Percentiles rank a stretch among this genome's conserved stretches.
Evolutionary conservation across 1,140 invertebrate genomes (phyloP).

Genomic region (Penaeus indicus): DNA sequence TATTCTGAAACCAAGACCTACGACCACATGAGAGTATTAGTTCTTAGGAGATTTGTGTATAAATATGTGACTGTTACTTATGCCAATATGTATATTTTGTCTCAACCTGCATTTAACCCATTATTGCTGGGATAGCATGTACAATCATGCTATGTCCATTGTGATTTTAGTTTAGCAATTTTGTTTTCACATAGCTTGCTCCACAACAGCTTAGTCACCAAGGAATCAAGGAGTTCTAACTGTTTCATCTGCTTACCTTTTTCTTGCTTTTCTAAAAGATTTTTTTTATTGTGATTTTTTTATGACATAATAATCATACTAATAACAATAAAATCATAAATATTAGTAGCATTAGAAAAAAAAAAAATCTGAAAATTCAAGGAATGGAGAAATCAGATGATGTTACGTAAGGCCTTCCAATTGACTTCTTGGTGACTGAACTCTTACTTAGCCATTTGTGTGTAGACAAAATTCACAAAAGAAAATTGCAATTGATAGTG

Average conservation of each 20-base stretch:
- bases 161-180: not conserved
- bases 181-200: too few species aligned
- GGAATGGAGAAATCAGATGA: too few species aligned
- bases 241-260: not conserved
- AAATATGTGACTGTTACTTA: not conserved
- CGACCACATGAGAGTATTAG: conserved; percentile 68
- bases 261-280: too few species aligned
- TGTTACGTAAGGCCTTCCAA: too few species aligned
- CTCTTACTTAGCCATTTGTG: too few species aligned
- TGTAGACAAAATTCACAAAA: too few species aligned
- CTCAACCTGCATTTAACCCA: too few species aligned
- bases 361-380: not conserved
- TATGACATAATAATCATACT: not conserved
- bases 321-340: not conserved
- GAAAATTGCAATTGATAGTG: too few species aligned
- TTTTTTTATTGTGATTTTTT: too few species aligned
- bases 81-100: too few species aligned
- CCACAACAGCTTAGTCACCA: not conserved
- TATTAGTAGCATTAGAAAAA: not conserved
- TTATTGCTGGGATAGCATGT: not conserved
- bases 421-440: too few species aligned
- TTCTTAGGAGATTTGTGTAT: too few species aligned
- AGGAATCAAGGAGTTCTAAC: not conserved
- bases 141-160: conserved; percentile 1
- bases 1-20: conserved; percentile 85